phyloP scores from a whole-genome alignment of 2,113 vertebrate genomes.

The Serilophus lunatus region DNA sequence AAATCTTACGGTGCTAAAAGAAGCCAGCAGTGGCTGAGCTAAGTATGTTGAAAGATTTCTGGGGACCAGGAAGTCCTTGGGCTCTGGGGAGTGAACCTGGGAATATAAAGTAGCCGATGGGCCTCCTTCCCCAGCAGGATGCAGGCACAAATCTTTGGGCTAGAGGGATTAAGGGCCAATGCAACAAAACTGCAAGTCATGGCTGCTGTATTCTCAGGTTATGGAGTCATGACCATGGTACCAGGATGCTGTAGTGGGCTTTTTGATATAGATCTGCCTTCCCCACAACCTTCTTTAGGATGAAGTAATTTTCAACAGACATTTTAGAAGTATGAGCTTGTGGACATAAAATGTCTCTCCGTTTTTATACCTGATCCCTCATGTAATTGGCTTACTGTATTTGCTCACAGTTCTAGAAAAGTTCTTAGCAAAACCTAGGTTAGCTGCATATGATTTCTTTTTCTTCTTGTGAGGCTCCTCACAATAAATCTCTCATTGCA shows the following conservation, averaged over 20 bases:
- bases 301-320: neutral
- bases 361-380: neutral
- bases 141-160: neutral
- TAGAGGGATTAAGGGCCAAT: neutral
- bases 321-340: neutral
- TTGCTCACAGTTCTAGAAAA: neutral
- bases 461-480: neutral
- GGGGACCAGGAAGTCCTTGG: neutral
- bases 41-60: too few species aligned
- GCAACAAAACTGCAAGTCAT: neutral
- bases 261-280: neutral
- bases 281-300: neutral
- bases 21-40: fast-evolving
- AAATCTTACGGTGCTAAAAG: neutral
- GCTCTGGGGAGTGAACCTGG: neutral
- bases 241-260: neutral
- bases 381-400: neutral
- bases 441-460: neutral
- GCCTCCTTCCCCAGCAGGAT: neutral
- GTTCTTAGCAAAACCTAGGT: neutral
- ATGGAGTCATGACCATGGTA: fast-evolving
- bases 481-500: neutral
- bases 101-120: neutral
- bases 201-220: neutral
- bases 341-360: neutral